These are phyloP conservation scores for Drosophila lowei DNA, from an alignment of 1,140 invertebrate species.

Conservation along the genomic window DNA sequence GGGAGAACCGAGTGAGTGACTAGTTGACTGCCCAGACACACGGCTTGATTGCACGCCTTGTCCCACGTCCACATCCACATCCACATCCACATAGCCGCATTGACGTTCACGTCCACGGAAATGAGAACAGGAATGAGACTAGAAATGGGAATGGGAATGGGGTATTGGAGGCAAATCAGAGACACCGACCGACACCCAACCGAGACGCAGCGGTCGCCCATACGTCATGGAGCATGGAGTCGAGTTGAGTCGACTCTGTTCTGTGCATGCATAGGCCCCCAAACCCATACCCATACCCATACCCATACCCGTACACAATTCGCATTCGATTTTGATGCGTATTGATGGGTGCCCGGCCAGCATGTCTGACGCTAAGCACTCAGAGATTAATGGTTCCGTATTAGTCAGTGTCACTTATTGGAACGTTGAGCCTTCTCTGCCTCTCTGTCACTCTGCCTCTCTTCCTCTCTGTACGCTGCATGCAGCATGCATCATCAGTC, in stretches of 20 bases:
- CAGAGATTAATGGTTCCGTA: slow-evolving; percentile 69
- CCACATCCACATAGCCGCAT: slow-evolving; percentile 17
- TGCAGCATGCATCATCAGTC: background rate
- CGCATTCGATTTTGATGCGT: slow-evolving; percentile 66
- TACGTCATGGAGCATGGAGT: slow-evolving; percentile 46
- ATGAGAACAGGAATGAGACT: slow-evolving; percentile 14
- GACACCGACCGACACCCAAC: slow-evolving; percentile 48
- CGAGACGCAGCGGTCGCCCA: slow-evolving; percentile 41
- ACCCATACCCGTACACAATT: slow-evolving; percentile 35
- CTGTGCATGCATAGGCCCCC: slow-evolving; percentile 33
- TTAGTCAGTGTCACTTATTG: slow-evolving; percentile 78
- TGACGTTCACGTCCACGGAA: slow-evolving; percentile 31
- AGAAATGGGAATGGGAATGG: slow-evolving; percentile 27
- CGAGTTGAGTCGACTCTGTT: background rate
- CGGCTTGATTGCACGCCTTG: slow-evolving; percentile 64
- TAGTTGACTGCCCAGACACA: slow-evolving; percentile 51
- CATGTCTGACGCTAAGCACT: slow-evolving; percentile 71
- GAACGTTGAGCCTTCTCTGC: slow-evolving; percentile 19
- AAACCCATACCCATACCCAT: slow-evolving; percentile 8
- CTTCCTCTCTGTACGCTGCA: slow-evolving; percentile 10
- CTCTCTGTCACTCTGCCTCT: slow-evolving; percentile 32
- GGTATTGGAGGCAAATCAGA: slow-evolving; percentile 45
- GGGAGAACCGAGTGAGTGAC: slow-evolving; percentile 41
- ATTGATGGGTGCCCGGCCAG: slow-evolving; percentile 62
- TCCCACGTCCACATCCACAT: slow-evolving; percentile 20